These are phyloP conservation scores for Tromatobia lineatoria DNA, from an alignment of 2,888 invertebrate genomes.

Conservation along the genomic window DNA sequence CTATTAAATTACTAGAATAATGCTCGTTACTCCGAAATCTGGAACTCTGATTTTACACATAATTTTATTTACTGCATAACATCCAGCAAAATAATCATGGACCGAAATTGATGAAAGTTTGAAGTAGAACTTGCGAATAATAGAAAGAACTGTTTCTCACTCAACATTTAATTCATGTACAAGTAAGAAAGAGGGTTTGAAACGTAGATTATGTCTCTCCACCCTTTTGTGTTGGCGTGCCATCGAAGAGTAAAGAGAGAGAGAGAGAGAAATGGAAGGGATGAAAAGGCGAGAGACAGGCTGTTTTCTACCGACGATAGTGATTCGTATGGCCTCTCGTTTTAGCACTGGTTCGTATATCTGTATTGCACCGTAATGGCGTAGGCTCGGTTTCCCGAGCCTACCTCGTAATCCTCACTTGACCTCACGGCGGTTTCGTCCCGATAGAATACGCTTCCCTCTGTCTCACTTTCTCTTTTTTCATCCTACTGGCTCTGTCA, in stretches of 20 bases:
- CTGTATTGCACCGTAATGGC: conserved; percentile 53
- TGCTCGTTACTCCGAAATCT: too few relatives aligned
- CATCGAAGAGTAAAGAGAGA: conserved; percentile 39
- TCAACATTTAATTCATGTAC: conserved; percentile 3
- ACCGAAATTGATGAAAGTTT: neutral
- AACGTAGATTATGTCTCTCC: conserved; percentile 40
- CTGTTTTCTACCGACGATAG: conserved; percentile 65
- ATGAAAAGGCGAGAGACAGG: conserved; percentile 36
- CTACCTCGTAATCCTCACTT: conserved; percentile 67
- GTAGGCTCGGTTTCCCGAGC: conserved; percentile 60
- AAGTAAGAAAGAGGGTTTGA: conserved; percentile 21
- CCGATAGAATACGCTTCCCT: conserved; percentile 40
- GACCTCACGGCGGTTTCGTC: conserved; percentile 63
- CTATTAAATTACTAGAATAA: too few relatives aligned
- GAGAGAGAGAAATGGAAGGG: conserved; percentile 16
- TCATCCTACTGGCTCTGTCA: neutral
- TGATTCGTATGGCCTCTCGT: conserved; percentile 66
- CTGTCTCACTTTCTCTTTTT: conserved; percentile 30
- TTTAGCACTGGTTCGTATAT: conserved; percentile 39
- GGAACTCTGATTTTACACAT: too few relatives aligned
- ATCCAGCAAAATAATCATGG: neutral
- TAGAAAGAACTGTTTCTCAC: neutral
- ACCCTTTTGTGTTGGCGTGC: conserved; percentile 40
- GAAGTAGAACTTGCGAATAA: neutral
- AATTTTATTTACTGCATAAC: neutral